These are phyloP conservation scores for Anguilla pacifica DNA, from an alignment of 2,797 vertebrate species.

Conservation along the genomic window DNA sequence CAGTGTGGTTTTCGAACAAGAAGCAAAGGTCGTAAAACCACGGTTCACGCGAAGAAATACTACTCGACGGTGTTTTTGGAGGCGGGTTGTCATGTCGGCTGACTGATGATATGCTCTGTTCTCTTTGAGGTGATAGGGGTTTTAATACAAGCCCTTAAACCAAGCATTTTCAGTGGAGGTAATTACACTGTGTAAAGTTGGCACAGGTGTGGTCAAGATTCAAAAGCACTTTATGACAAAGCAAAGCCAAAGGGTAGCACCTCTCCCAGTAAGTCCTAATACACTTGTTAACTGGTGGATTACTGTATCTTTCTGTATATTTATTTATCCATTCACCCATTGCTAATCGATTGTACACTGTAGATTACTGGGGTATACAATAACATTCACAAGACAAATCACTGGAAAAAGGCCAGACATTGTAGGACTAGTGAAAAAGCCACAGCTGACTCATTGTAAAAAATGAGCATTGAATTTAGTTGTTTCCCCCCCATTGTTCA, in stretches of 20 bases:
- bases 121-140: neutral
- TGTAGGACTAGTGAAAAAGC: neutral
- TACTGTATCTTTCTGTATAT: neutral
- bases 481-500: conserved; percentile 1
- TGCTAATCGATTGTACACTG: neutral
- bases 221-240: neutral
- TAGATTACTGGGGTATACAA: neutral
- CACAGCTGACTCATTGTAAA: neutral
- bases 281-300: neutral
- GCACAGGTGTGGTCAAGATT: neutral
- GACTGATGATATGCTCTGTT: neutral
- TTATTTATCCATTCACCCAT: neutral
- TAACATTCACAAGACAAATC: neutral
- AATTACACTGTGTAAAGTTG: neutral
- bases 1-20: conserved; percentile 1
- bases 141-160: neutral
- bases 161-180: neutral
- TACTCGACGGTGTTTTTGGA: neutral
- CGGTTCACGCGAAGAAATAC: neutral
- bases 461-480: neutral
- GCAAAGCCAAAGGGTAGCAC: neutral
- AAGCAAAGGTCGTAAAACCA: neutral
- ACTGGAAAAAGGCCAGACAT: neutral
- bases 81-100: neutral
- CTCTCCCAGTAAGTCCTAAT: neutral